A percentile compares a stretch with the other conserved stretches of the same genome.
Evolutionary conservation across 23 tunicate species (phyloP).

Genomic region (Aplidium turbinatum): DNA sequence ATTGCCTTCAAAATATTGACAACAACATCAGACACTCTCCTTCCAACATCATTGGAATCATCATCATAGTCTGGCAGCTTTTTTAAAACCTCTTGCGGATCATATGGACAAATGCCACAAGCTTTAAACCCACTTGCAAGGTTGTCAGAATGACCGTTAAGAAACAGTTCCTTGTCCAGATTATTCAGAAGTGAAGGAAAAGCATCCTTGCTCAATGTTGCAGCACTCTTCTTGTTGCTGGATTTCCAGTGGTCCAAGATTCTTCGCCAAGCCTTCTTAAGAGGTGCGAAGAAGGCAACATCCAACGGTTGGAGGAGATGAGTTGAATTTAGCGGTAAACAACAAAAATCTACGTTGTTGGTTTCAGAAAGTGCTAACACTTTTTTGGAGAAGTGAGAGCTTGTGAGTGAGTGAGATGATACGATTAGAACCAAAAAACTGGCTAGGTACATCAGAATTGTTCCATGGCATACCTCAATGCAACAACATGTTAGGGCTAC

Average conservation of each 20-base stretch:
- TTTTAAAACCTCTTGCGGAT: conserved; percentile 3
- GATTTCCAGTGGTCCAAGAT: conserved; percentile 26
- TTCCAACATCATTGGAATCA: neutral
- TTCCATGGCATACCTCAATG: too few relatives aligned
- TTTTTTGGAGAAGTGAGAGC: conserved; percentile 5
- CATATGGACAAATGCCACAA: conserved; percentile 13
- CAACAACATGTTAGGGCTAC: too few relatives aligned
- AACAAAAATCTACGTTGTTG: conserved; percentile 6
- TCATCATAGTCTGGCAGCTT: conserved; percentile 5
- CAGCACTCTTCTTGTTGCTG: conserved; percentile 10
- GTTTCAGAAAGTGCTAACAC: neutral
- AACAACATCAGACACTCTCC: conserved; percentile 2
- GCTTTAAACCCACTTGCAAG: conserved; percentile 15
- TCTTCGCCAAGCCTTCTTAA: conserved; percentile 13
- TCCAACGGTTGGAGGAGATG: conserved; percentile 21
- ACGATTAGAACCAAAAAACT: too few relatives aligned
- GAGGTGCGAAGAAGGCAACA: conserved; percentile 23
- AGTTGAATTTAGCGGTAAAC: conserved; percentile 15
- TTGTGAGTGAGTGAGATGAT: too few relatives aligned
- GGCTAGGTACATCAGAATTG: too few relatives aligned
- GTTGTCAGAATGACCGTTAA: conserved; percentile 9
- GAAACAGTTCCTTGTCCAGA: neutral
- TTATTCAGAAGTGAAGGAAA: conserved; percentile 4
- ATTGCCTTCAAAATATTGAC: conserved; percentile 5
- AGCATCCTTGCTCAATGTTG: conserved; percentile 18